Conservation (phyloP, 2,797 vertebrate species). For the Sebastes oblongus region DNA sequence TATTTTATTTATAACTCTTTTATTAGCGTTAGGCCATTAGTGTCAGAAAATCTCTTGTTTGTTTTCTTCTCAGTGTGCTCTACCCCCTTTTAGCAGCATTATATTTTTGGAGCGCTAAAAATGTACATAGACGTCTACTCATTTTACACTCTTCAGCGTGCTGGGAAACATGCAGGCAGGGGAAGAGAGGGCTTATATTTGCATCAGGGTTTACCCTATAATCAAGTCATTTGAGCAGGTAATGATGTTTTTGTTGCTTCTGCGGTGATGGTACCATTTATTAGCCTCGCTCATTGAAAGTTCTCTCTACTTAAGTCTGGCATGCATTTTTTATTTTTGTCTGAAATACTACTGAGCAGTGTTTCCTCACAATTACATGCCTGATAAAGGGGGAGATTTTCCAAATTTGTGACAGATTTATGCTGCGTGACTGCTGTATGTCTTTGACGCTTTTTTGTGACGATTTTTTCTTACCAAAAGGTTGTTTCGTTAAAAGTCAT, state of each 20-base stretch:
- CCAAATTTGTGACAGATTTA: background rate
- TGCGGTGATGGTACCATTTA: slow-evolving; percentile 40
- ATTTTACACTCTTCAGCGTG: slow-evolving; percentile 20
- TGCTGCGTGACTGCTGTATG: background rate
- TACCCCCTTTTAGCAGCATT: slow-evolving; percentile 36
- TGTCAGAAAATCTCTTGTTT: slow-evolving; percentile 52
- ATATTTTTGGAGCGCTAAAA: slow-evolving; percentile 38
- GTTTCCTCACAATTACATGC: background rate
- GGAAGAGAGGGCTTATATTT: slow-evolving; percentile 32
- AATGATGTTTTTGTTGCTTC: slow-evolving; percentile 60
- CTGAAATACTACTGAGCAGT: background rate
- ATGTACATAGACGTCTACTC: slow-evolving; percentile 19
- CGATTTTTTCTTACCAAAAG: background rate
- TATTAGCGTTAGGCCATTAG: slow-evolving; percentile 60
- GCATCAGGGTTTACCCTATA: slow-evolving; percentile 51
- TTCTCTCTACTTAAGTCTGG: slow-evolving; percentile 36
- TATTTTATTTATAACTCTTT: slow-evolving; percentile 61
- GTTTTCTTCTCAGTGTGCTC: slow-evolving; percentile 38
- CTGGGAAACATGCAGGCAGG: slow-evolving; percentile 7
- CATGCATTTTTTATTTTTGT: slow-evolving; percentile 18
- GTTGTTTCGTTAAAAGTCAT: background rate
- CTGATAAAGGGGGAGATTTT: background rate
- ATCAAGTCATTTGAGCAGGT: slow-evolving; percentile 69
- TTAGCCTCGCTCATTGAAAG: slow-evolving; percentile 31
- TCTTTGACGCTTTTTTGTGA: background rate